A percentile compares a stretch with the other conserved stretches of the same genome.
Conservation (phyloP, 2,113 vertebrate genomes). For the Gasterosteus aculeatus region DNA sequence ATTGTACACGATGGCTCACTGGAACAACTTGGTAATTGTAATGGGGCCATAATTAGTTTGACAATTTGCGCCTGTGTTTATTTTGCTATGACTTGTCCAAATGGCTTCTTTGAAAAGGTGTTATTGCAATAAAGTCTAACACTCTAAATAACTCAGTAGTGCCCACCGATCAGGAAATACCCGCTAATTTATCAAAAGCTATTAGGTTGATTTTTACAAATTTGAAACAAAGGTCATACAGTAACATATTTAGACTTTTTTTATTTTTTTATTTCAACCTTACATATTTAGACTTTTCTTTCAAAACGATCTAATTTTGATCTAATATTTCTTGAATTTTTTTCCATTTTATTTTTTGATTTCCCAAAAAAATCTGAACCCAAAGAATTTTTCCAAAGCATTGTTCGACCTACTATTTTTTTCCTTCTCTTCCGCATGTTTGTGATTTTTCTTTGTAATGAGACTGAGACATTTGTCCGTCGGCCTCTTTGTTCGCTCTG, state of each 20-base stretch:
- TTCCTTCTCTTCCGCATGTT: neutral
- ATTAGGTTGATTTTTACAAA: neutral
- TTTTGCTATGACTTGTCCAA: no score
- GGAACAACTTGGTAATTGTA: neutral
- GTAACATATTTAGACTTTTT: no score
- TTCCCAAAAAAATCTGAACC: no score
- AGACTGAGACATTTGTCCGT: constrained; percentile 17
- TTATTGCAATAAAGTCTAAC: no score
- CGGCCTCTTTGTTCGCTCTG: constrained; percentile 45
- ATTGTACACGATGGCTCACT: neutral
- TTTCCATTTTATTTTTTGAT: no score
- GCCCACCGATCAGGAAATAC: neutral
- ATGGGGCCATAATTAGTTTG: neutral
- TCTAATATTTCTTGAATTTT: no score
- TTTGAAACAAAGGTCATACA: neutral
- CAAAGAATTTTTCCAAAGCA: no score
- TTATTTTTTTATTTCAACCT: no score
- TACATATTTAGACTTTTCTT: no score
- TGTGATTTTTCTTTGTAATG: constrained; percentile 20
- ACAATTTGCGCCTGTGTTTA: neutral
- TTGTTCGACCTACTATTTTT: no score
- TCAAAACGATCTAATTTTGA: no score
- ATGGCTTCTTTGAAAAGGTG: no score
- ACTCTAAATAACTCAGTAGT: neutral
- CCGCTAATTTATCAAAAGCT: neutral